Evolutionary conservation across 2,888 invertebrate genomes (phyloP), one percentile per base, ranked within the genome.

Genomic region (Luffia ferchaultella): DNA sequence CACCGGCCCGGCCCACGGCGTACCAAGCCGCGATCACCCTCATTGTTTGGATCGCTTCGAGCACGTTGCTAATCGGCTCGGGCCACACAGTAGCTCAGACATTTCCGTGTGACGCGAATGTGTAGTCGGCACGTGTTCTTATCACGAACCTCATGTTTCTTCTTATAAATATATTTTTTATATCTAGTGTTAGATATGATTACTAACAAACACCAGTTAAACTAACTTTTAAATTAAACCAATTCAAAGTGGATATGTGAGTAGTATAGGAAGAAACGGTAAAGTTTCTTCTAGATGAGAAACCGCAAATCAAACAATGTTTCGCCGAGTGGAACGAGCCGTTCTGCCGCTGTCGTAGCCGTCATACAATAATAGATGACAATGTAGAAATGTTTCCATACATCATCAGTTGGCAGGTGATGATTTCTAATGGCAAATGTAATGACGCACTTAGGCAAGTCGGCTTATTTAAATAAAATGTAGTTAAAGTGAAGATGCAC

Each of bases 11-110:
- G 66, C 62, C 63, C 62, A 64, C 61, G 65, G 67, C 74, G 82
- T 82, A 79, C 80, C 82, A 78, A 69, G 66, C 73, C 63, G 80
- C 72, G 79, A 83, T 71, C 74, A 73, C 76, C 68, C 82, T 72
- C 72, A 79, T 78, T 83, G 80, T 80, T 80, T 80, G 77, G 68
- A 67, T n/a, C n/a, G n/a, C n/a, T n/a, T 70, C 59, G 67, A 67
- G 68, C 73, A 70, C 68, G 78, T 76, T 77, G 76, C 76, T 69
- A 77, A 72, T 74, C 64, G 67, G 73, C 73, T 45, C 40, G 42
- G 62, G 12, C 53, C 56, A 63, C 62, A 71, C 76, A 77, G 77
- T 78, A 62, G 60, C 54, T 60, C 66, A 58, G 57, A 60, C 64
- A 67, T 64, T 67, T 66, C 69, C 73, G 71, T 63, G 65, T 62